Evolutionary conservation across 2,797 vertebrate genomes (phyloP).

Genomic region (Amniataba percoides): DNA sequence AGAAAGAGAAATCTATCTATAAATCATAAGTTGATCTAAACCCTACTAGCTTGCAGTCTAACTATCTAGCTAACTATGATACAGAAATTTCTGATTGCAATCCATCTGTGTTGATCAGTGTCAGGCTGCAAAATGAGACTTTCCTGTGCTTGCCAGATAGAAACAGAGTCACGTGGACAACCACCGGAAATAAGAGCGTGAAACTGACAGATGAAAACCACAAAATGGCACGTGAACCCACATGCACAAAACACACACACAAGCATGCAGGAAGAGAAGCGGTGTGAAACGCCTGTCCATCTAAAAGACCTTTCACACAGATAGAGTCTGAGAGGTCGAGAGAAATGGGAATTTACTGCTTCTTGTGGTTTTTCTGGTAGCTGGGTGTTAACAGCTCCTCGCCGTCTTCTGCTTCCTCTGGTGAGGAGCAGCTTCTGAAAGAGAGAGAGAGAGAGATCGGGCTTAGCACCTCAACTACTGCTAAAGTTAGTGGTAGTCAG

Average conservation of each 20-base stretch:
- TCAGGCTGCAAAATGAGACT: neutral
- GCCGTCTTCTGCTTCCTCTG: conserved; percentile 85
- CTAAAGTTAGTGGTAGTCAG: neutral
- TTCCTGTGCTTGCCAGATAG: neutral
- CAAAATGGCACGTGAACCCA: conserved; percentile 30
- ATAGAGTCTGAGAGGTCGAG: conserved; percentile 3
- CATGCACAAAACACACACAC: neutral
- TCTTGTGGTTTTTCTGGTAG: conserved; percentile 85
- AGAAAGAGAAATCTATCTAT: no score
- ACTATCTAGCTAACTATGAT: neutral
- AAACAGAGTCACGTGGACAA: conserved; percentile 9
- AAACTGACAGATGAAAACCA: conserved; percentile 46
- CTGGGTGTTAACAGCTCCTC: conserved; percentile 80
- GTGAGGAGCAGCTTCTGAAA: conserved; percentile 85
- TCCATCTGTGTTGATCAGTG: neutral
- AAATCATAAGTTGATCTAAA: neutral
- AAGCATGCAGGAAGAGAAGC: conserved; percentile 13
- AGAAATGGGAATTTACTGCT: conserved; percentile 78
- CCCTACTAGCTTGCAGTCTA: neutral
- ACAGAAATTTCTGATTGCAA: neutral
- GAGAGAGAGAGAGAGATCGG: conserved; percentile 23
- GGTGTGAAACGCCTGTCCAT: neutral
- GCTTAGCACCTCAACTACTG: conserved; percentile 7
- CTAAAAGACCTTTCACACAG: conserved; percentile 6
- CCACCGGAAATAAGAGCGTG: conserved; percentile 40